Evolutionary conservation across 1,140 invertebrate genomes (phyloP).

Genomic region (Drosophila saltans): DNA sequence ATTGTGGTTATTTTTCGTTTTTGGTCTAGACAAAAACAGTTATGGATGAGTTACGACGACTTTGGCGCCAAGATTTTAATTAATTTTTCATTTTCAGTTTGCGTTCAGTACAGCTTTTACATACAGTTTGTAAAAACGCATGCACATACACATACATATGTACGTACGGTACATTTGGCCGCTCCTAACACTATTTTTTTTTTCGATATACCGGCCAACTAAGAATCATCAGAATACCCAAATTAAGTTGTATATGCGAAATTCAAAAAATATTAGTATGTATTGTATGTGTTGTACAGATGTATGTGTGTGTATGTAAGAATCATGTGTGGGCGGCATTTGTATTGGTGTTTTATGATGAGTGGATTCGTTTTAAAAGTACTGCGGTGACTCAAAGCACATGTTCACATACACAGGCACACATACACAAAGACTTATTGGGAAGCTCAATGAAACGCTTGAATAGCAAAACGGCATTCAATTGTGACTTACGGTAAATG

Average conservation of each 20-base stretch:
- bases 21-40: constrained; percentile 56
- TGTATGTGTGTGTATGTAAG: constrained; percentile 22
- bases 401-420: constrained; percentile 3
- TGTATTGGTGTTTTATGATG: constrained; percentile 39
- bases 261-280: too few relatives aligned
- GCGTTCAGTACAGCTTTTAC: constrained; percentile 45
- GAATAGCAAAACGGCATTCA: constrained; percentile 25
- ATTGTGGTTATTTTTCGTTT: constrained; percentile 44
- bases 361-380: constrained; percentile 55
- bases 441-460: constrained; percentile 19
- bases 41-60: constrained; percentile 52
- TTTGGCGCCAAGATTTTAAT: constrained; percentile 54
- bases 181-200: too few relatives aligned
- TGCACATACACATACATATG: background rate
- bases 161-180: too few relatives aligned
- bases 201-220: too few relatives aligned
- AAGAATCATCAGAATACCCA: too few relatives aligned
- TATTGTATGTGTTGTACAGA: background rate
- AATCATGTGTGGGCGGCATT: constrained; percentile 38
- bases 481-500: constrained; percentile 22
- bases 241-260: too few relatives aligned
- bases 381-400: constrained; percentile 60
- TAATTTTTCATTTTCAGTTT: constrained; percentile 38
- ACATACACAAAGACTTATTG: constrained; percentile 3
- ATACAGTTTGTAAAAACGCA: constrained; percentile 5